A percentile compares a stretch with the other conserved stretches of the same genome.
phyloP scores from a whole-genome alignment of 2,113 vertebrate species.

The Heptranchias perlo region DNA sequence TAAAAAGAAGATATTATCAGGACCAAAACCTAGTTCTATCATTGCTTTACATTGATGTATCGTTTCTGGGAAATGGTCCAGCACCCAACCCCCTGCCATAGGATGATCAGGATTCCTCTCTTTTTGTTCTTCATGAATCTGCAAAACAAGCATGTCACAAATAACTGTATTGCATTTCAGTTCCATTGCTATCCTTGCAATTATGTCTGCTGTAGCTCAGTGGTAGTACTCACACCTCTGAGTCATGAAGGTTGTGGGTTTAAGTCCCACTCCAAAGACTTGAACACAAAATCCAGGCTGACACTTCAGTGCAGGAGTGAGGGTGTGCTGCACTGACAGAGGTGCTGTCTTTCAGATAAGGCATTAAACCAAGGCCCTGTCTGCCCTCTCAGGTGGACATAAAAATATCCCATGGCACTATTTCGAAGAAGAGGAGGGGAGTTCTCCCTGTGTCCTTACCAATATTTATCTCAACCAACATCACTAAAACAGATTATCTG shows the following conservation, averaged over 20 bases:
- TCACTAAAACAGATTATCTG: too few relatives aligned
- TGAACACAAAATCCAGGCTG: neutral
- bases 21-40: slow-evolving; percentile 57
- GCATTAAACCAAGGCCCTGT: too few relatives aligned
- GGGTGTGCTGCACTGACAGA: neutral
- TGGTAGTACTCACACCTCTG: neutral
- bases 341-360: neutral
- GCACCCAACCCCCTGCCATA: slow-evolving; percentile 72
- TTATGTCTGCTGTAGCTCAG: neutral
- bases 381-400: too few relatives aligned
- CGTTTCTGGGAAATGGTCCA: slow-evolving; percentile 75
- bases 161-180: neutral
- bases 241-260: neutral
- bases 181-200: neutral
- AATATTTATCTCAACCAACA: too few relatives aligned
- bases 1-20: slow-evolving; percentile 73
- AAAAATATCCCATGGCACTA: too few relatives aligned
- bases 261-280: neutral
- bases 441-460: too few relatives aligned
- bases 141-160: slow-evolving; percentile 41
- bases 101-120: slow-evolving; percentile 55
- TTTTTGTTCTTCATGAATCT: slow-evolving; percentile 58
- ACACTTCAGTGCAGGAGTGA: neutral
- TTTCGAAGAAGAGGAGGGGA: too few relatives aligned
- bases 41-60: slow-evolving; percentile 62